Base-by-base conservation (phyloP, 2,797 vertebrate genomes). In the Salmo trutta region DNA sequence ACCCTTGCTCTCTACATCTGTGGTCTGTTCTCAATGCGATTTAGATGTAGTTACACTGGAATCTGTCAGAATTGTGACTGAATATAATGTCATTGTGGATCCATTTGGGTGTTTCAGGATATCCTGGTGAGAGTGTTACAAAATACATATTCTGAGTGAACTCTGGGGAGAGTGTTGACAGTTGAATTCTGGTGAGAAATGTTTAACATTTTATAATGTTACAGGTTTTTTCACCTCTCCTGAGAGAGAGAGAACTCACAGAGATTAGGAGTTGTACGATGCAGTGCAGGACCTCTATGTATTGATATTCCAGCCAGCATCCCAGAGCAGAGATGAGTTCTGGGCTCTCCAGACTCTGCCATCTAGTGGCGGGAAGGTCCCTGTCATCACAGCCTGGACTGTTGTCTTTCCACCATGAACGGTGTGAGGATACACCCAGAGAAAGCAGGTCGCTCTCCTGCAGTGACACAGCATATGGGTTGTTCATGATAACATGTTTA, bases 391-490 rank as follows among this genome's bases (percentile, higher is more conserved):
- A 97, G 15, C 94, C 92, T 0, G 91, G 96, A 1, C 94, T 92
- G 0, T 96, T 95, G 10, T 96, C 95, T 79, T 88, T 94, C 96
- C 96, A 97, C 96, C 96, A 97, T 0, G 97, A 97, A 0, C 73
- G 90, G 81, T 97, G 95, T 66, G 86, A 83, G 33, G 96, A 96
- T 73, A 96, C 91, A 54, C 92, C 94, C 82, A 97, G 93, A 0
- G 96, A 95, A 83, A 96, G 85, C 33, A 96, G 87, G 3, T 96
- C 91, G 0, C 95, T 95, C 84, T 97, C 95, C 96, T 97, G 59
- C 41, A 84, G 82, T 0, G 10, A 66, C 31, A 71, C 5, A 74
- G 21, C 21, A 72, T 14, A 79, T 21, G n/a, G 19, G 19, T 24
- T 64, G 59, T 59, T 8, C 31, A 74, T 73, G 8, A 10, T 29